Percentiles rank a stretch among this genome's conserved stretches.
Conservation (phyloP, 2,888 invertebrate genomes). For the Nezara viridula region DNA sequence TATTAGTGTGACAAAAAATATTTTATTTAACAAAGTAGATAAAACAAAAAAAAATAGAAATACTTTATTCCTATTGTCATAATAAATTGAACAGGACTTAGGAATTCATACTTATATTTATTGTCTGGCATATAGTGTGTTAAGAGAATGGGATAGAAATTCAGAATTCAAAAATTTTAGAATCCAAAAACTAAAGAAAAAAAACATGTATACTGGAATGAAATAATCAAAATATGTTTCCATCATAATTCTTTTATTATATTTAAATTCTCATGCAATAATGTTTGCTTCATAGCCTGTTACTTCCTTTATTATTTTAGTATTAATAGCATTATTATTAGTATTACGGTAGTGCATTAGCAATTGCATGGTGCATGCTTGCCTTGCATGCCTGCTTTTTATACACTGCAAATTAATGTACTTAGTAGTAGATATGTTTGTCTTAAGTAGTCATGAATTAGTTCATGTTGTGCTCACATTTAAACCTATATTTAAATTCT, state of each 20-base stretch:
- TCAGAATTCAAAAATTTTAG: not conserved
- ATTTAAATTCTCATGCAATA: not conserved
- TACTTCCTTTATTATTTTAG: not conserved
- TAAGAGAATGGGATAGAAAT: not conserved
- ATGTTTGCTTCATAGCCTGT: slow-evolving; percentile 47
- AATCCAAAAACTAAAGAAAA: not conserved
- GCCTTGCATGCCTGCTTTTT: slow-evolving; percentile 32
- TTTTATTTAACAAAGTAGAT: too few relatives aligned
- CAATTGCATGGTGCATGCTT: slow-evolving; percentile 18
- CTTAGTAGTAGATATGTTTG: slow-evolving; percentile 8
- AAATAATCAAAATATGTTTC: not conserved
- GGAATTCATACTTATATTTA: too few relatives aligned
- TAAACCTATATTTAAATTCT: not conserved
- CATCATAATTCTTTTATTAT: not conserved
- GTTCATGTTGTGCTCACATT: slow-evolving; percentile 2
- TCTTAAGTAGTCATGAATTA: not conserved
- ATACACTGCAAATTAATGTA: slow-evolving; percentile 26
- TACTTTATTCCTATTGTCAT: not conserved
- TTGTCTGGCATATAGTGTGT: not conserved
- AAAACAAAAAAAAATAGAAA: not conserved
- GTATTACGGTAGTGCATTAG: not conserved
- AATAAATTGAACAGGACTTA: not conserved
- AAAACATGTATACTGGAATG: not conserved
- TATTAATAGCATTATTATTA: not conserved
- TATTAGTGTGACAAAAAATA: too few relatives aligned